phyloP scores from a whole-genome alignment of 2,113 vertebrate genomes.

The Beaufortia kweichowensis region DNA sequence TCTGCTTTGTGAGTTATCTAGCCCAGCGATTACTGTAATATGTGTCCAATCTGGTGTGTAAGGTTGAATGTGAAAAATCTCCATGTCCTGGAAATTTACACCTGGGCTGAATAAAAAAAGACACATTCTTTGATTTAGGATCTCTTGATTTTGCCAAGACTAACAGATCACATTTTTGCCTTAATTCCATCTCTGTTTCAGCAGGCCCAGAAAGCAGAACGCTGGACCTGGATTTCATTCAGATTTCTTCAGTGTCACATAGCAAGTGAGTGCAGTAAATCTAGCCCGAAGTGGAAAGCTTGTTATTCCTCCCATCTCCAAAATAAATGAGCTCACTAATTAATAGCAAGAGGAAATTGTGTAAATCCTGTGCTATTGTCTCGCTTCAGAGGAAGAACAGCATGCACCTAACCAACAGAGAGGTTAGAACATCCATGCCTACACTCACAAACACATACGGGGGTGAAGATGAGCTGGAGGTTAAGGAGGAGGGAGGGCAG shows the following conservation, averaged over 20 bases:
- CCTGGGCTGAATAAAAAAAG: constrained; percentile 47
- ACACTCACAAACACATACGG: background rate
- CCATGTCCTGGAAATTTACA: constrained; percentile 32
- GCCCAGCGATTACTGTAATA: background rate
- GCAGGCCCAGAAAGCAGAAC: background rate
- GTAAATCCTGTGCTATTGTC: constrained; percentile 46
- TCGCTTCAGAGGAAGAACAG: constrained; percentile 34
- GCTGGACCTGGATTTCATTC: constrained; percentile 37
- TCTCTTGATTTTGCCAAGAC: constrained; percentile 43
- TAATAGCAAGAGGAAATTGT: constrained; percentile 51
- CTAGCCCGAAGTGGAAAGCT: constrained; percentile 40
- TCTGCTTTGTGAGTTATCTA: constrained; percentile 7
- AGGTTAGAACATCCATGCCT: constrained; percentile 27
- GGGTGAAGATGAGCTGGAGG: background rate
- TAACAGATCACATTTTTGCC: constrained; percentile 47
- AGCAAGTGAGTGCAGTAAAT: constrained; percentile 43
- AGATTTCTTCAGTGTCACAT: constrained; percentile 25
- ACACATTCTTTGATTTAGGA: constrained; percentile 41
- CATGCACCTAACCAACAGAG: constrained; percentile 37
- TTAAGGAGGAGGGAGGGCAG: background rate
- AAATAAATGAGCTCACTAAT: constrained; percentile 57
- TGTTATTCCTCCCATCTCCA: constrained; percentile 50
- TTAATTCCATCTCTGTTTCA: constrained; percentile 40
- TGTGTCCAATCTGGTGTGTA: background rate
- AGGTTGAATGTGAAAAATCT: constrained; percentile 11